Percentiles rank a stretch among this genome's conserved stretches.
Conservation (phyloP, 1,140 invertebrate species). For the Drosophila lacertosa region DNA sequence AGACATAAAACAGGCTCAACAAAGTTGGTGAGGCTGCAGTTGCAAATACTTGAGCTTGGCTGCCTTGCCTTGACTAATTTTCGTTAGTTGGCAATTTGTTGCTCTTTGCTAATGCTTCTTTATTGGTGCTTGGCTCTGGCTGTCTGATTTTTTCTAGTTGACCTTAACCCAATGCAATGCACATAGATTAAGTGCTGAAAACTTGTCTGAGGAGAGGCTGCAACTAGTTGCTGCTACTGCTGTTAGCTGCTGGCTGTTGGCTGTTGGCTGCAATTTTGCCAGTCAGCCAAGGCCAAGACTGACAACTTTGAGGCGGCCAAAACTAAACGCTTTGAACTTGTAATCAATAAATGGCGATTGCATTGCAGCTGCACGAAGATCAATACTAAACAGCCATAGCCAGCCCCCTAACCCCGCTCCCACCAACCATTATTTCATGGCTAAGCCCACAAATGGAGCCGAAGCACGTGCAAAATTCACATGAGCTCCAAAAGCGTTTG, state of each 20-base stretch:
- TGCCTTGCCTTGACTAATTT: conserved; percentile 50
- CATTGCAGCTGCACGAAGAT: conserved; percentile 69
- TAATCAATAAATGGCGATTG: conserved; percentile 77
- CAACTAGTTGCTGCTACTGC: conserved; percentile 41
- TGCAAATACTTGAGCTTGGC: conserved; percentile 21
- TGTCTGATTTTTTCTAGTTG: conserved; percentile 79
- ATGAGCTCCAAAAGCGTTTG: conserved; percentile 46
- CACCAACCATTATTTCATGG: conserved; percentile 43
- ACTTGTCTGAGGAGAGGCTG: conserved; percentile 73
- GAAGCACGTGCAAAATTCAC: conserved; percentile 48
- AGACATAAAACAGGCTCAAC: conserved; percentile 1
- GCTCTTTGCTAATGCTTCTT: conserved; percentile 54
- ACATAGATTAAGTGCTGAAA: conserved; percentile 79
- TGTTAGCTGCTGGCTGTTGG: conserved; percentile 2
- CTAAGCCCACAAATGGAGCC: conserved; percentile 48
- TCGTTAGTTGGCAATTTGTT: conserved; percentile 52
- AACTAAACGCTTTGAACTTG: conserved; percentile 80
- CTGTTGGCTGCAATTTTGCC: conserved; percentile 62
- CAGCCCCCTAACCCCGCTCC: not conserved
- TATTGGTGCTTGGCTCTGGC: conserved; percentile 40
- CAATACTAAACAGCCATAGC: conserved; percentile 12
- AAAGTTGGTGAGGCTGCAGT: conserved; percentile 8
- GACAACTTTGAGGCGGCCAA: conserved; percentile 75
- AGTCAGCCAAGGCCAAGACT: conserved; percentile 77
- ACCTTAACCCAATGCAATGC: conserved; percentile 82